phyloP scores from a whole-genome alignment of 1,140 invertebrate species.

The Eriocheir sinensis region DNA sequence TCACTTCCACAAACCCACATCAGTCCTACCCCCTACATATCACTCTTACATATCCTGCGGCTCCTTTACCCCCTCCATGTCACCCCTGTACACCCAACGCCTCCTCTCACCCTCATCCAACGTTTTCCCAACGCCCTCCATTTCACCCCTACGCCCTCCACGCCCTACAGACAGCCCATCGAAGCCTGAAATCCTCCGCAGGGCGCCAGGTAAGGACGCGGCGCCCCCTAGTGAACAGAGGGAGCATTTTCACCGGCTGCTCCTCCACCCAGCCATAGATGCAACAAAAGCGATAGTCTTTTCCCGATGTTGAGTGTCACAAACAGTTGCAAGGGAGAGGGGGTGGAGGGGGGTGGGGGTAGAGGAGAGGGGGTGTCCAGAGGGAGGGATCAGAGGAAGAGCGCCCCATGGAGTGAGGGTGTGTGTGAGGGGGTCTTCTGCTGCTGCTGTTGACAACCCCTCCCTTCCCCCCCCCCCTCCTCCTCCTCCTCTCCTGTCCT shows the following conservation, averaged over 20 bases:
- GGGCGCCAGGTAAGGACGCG: neutral
- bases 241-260: neutral
- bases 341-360: neutral
- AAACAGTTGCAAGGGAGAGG: neutral
- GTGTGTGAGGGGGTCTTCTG: too few relatives aligned
- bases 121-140: neutral
- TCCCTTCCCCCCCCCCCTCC: neutral
- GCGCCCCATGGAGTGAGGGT: too few relatives aligned
- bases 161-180: neutral
- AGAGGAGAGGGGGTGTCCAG: too few relatives aligned
- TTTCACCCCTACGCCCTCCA: neutral
- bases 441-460: neutral
- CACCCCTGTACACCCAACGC: too few relatives aligned
- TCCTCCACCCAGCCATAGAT: neutral
- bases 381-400: too few relatives aligned
- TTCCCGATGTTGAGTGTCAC: neutral
- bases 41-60: too few relatives aligned
- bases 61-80: too few relatives aligned
- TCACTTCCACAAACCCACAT: too few relatives aligned
- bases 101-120: too few relatives aligned
- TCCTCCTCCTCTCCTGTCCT: neutral
- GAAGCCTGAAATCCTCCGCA: neutral
- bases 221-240: neutral
- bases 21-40: too few relatives aligned
- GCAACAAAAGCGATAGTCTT: constrained; percentile 24